Base-by-base conservation (phyloP, 2,888 invertebrate species). In the Lasiommata megera region DNA sequence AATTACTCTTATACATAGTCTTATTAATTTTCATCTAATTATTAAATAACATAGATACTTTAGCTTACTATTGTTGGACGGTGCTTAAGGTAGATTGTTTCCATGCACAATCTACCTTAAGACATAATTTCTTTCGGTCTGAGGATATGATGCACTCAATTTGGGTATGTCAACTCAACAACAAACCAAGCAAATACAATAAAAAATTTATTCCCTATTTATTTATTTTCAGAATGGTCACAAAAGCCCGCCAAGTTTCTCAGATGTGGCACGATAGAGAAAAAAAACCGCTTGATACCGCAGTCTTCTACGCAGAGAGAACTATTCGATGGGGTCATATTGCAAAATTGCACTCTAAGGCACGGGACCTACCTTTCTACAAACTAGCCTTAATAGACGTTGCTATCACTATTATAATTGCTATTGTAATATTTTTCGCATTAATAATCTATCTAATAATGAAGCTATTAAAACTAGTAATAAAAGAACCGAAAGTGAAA, bases 301-400 rank as follows among this genome's bases (percentile, higher is more conserved):
- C 93, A 0, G 79, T 93, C 0, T 93, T 92, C 82, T 92, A 92
- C 87, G 85, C 92, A 29, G 93, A 93, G 61, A 80, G 93, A 58
- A 86, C 92, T 18, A 75, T 92, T 34, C 74, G 88, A 16, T 90
- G 89, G 88, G 88, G 89, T 0, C 65, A 73, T 48, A 63, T 67
- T 1, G 79, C 84, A 12, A 79, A 76, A 0, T 72, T 88, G 0
- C 77, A 84, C 64, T 77, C 86, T 0, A 47, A 69, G 1, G 72
- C 87, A 0, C 75, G 80, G 50, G 76, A 89, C 55, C 70, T 88
- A 5, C 74, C 76, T 1, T 58, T 80, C 63, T 74, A 81, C 62
- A 78, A 88, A 65, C 67, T 79, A 52, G 67, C 77, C 0, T 62
- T 88, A 37, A 56, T 89, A 16, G 89, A 89, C 54, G 87, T 89